phyloP scores from a whole-genome alignment of 2,888 invertebrate species.

The Acanthosepion pharaonis region DNA sequence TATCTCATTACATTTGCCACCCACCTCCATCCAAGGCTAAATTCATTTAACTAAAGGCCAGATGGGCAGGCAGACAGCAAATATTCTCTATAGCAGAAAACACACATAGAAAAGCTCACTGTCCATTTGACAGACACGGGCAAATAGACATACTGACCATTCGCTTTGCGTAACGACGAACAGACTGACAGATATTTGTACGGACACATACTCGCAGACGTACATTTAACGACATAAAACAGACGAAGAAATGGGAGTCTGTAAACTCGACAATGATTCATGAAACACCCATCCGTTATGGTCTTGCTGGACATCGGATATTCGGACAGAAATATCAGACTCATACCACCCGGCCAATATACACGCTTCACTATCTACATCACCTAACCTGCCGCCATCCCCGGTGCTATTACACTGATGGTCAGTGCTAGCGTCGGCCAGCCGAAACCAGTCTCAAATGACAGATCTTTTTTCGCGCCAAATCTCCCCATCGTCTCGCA shows the following conservation, averaged over 20 bases:
- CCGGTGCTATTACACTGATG: background rate
- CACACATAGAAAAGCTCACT: background rate
- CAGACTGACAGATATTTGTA: background rate
- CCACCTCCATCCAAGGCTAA: background rate
- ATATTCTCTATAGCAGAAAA: background rate
- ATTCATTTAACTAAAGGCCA: background rate
- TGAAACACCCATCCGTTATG: background rate
- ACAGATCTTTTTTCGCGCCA: background rate
- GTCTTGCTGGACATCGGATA: background rate
- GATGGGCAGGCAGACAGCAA: background rate
- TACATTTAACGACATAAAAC: background rate
- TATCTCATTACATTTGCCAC: background rate
- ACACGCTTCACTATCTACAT: background rate
- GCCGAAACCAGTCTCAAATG: background rate
- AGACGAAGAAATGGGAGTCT: background rate
- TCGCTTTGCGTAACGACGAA: background rate
- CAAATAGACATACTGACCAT: background rate
- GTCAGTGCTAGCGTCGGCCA: background rate
- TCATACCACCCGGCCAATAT: background rate
- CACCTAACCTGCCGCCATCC: background rate
- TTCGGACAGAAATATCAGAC: background rate
- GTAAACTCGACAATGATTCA: background rate
- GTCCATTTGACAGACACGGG: background rate
- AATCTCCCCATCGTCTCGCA: too few species aligned
- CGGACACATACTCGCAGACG: background rate